Evolutionary conservation across 2,113 vertebrate genomes (phyloP).

Genomic region (Apodemus sylvaticus): DNA sequence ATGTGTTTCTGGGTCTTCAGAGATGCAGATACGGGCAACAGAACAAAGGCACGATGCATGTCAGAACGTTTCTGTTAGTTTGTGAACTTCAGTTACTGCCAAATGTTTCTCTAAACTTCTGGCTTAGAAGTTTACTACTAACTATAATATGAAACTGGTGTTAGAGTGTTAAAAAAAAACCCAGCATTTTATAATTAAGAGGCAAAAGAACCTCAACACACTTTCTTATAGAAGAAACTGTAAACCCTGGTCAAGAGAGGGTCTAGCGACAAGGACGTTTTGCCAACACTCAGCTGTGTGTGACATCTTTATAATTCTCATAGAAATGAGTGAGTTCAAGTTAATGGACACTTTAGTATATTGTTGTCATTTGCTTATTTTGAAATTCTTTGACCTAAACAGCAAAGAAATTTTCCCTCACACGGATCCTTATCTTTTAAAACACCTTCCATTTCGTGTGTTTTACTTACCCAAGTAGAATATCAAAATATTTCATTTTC

Average conservation of each 20-base stretch:
- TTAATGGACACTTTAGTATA: not conserved
- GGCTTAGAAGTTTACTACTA: constrained; percentile 7
- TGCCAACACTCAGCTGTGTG: not conserved
- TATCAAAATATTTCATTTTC: constrained; percentile 14
- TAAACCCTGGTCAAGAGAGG: not conserved
- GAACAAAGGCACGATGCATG: not conserved
- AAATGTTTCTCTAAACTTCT: not conserved
- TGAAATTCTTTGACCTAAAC: not conserved
- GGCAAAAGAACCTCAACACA: not conserved
- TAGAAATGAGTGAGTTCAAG: not conserved
- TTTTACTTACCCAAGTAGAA: not conserved
- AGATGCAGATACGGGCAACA: not conserved
- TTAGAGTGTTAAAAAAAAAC: not conserved
- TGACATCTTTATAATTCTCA: not conserved
- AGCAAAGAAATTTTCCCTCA: not conserved
- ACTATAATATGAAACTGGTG: constrained; percentile 1
- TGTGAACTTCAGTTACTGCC: not conserved
- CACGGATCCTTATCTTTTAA: not conserved
- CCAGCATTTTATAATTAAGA: not conserved
- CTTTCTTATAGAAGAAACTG: not conserved
- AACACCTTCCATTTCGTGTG: not conserved
- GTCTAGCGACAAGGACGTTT: not conserved
- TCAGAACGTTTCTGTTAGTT: not conserved
- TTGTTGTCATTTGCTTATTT: not conserved
- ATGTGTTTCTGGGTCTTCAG: constrained; percentile 29